Base-by-base conservation (phyloP, 2,113 vertebrate species). In the Dipodomys ordii region DNA sequence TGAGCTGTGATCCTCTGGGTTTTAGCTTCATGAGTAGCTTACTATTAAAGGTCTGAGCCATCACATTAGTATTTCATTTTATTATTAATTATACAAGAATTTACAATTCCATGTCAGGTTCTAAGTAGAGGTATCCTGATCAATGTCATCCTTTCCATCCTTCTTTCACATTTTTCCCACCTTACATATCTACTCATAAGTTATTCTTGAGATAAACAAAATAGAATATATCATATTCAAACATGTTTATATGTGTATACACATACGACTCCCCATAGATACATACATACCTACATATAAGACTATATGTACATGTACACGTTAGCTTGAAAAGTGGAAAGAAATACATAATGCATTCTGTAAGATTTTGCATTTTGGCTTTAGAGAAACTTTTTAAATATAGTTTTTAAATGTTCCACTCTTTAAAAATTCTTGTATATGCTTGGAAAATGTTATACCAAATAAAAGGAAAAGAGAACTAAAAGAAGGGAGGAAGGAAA, bases 361-460 rank as follows among this genome's bases (percentile, higher is more conserved):
- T 74, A 57, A 53, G 76, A 69, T 44, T 39, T 12, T 60, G 2
- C 28, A 6, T 88, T 25, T 39, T 90, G 15, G 27, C 19, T 76
- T 90, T 90, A 19, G 22, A 49, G 12, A 69, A 32, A 9, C 20
- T 88, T 79, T 10, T 90, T 74, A 83, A 19, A 22, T 83, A 19
- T 71, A 39, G 87, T 64, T 87, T 71, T 7, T 2, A 86, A 87
- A 64, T 90, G 1, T 62, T 44, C 0, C 65, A 13, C 27, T 92
- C 53, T 25, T 76, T 79, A 30, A 64, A 92, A 32, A 3, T 72
- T 93, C 64, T 88, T 46, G 4, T 35, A 83, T 92, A 62, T 86
- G 22, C 49, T 92, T n/a, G 82, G 46, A 93, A 79, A 71, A 67
- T 22, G 60, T 71, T 78, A 65, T 78, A 93, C 60, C 12, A 82